Evolutionary conservation across 2,797 vertebrate species (phyloP), one percentile per base, ranked within the genome.

Genomic region (Scyliorhinus canicula): DNA sequence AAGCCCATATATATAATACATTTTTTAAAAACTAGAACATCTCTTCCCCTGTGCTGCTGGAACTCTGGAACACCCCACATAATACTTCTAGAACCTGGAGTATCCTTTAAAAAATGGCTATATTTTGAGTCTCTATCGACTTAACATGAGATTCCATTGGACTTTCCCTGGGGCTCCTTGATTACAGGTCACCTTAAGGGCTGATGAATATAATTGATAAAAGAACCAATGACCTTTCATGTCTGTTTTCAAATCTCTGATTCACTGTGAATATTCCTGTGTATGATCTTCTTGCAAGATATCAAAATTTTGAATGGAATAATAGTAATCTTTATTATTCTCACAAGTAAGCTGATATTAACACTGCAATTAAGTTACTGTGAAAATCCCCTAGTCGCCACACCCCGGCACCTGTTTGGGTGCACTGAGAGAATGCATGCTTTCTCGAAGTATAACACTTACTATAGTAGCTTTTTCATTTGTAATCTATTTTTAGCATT

Each of bases 231-330:
- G 9, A 21, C 1, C 8, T 44, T 12, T 24, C 7, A 44, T 21
- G n/a, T 21, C 19, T 65, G 88, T 91, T 65, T 6, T 28, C 31
- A 74, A 74, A 74, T 35, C 69, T 74, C 12, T 74, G 55, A 90
- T 60, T 44, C 57, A 63, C n/a, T 63, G 9, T 91, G 88, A 91
- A 44, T 91, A 63, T 91, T 63, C 19, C 55, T 35, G 40, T 60
- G 16, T n/a, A 63, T 44, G 88, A 44, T 63, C 19, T 63, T 21
- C n/a, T 5, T 3, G n/a, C 19, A 65, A 65, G 11, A 3, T 24
- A 40, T 40, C 44, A 91, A 91, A 44, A 91, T 91, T 91, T 91
- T 63, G n/a, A n/a, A n/a, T n/a, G n/a, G n/a, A n/a, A n/a, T n/a
- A n/a, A n/a, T n/a, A n/a, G n/a, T n/a, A n/a, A n/a, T n/a, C n/a